Evolutionary conservation across 2,113 vertebrate species (phyloP), one percentile per base, ranked within the genome.

Genomic region (Nerophis lumbriciformis): DNA sequence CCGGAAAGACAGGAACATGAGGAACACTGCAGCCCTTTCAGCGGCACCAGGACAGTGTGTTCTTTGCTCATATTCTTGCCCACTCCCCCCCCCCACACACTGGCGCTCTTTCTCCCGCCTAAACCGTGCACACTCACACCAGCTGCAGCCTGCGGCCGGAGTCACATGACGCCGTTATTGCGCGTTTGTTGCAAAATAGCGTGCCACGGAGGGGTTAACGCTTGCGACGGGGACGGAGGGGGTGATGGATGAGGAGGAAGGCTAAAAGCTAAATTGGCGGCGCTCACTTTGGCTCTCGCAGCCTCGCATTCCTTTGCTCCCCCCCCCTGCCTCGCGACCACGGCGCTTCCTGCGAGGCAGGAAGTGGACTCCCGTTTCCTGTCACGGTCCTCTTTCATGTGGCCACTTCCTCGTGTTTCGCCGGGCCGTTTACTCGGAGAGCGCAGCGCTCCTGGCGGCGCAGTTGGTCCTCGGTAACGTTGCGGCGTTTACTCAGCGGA

Each of bases 331-430:
- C 75, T 83, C 81, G 71, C 71, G 69, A 89, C 81, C 74, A 67
- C 80, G 68, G 68, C 69, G 81, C 79, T 87, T 90, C 88, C 89
- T 87, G 83, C 75, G 79, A 86, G 83, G 83, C 89, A 90, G 90
- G 90, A 90, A 90, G 85, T 88, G 63, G 82, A 82, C 70, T 68
- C 69, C 69, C 62, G 81, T 77, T 91, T 90, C 87, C 87, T 89
- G 83, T 88, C 86, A 81, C 84, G 73, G 84, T 77, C 81, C 77
- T 75, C 88, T 91, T 91, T 91, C 82, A 91, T 90, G 90, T 90
- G 88, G 89, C 87, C 87, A 91, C 88, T 90, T 91, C 89, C 89
- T 88, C 58, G 47, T 85, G 84, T 88, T 88, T 83, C 78, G 79
- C 83, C 81, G 75, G 75, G 74, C 47, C 78, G 74, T 75, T 78